Conservation (phyloP, 2,797 vertebrate genomes). For the Channa striata region DNA sequence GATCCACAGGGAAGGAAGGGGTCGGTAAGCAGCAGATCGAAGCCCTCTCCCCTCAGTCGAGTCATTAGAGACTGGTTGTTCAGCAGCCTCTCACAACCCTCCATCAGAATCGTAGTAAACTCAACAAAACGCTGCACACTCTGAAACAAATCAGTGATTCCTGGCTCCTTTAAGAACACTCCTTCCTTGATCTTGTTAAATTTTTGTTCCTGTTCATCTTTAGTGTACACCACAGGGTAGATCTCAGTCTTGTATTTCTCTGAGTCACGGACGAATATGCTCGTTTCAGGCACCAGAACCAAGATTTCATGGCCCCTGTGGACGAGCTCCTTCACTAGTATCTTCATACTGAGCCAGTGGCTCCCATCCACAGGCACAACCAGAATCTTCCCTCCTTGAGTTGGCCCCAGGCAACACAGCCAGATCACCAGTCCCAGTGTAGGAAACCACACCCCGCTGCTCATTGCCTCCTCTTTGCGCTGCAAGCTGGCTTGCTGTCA, state of each 20-base stretch:
- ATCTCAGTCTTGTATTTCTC: conserved; percentile 63
- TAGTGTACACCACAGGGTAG: conserved; percentile 72
- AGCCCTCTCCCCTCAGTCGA: conserved; percentile 60
- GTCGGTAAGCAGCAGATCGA: conserved; percentile 81
- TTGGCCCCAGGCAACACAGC: conserved; percentile 66
- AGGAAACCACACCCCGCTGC: conserved; percentile 51
- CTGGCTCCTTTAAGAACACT: conserved; percentile 48
- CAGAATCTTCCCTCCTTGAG: conserved; percentile 78
- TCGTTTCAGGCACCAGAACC: conserved; percentile 80
- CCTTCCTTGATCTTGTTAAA: accelerated
- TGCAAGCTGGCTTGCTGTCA: conserved; percentile 21
- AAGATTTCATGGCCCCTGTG: conserved; percentile 75
- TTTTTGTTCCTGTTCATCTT: conserved; percentile 55
- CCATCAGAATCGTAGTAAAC: conserved; percentile 66
- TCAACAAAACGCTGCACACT: conserved; percentile 56
- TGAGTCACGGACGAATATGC: conserved; percentile 69
- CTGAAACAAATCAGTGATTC: conserved; percentile 33
- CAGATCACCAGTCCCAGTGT: conserved; percentile 59
- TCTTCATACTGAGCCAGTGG: conserved; percentile 87
- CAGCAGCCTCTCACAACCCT: conserved; percentile 76
- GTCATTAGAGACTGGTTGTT: conserved; percentile 68
- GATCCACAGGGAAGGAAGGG: conserved; percentile 86
- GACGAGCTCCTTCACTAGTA: conserved; percentile 81
- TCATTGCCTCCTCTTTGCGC: conserved; percentile 58
- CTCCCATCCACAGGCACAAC: conserved; percentile 84